Evolutionary conservation across 2,797 vertebrate genomes (phyloP).

Genomic region (Periophthalmus magnuspinnatus): DNA sequence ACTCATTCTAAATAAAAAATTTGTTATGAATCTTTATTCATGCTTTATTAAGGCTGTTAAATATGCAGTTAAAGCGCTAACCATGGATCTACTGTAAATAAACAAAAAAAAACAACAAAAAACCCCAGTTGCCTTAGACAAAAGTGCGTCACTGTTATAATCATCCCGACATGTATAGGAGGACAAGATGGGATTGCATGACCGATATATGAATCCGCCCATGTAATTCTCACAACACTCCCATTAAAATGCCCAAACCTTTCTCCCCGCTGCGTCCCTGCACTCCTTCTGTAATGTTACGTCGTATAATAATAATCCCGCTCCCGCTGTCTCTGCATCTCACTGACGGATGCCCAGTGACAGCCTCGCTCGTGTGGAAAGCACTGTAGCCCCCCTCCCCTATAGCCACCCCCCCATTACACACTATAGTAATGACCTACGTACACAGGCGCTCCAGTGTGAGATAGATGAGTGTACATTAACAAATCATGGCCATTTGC

Average conservation of each 20-base stretch:
- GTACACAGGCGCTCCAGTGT: constrained; percentile 17
- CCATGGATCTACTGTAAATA: background rate
- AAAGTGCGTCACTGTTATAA: too few relatives aligned
- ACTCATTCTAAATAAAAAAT: too few relatives aligned
- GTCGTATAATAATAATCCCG: constrained; percentile 65
- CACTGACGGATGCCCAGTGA: constrained; percentile 70
- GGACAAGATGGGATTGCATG: constrained; percentile 48
- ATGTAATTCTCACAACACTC: constrained; percentile 46
- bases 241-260: constrained; percentile 57
- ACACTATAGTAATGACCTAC: constrained; percentile 36
- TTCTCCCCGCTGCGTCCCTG: constrained; percentile 42
- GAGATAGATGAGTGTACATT: constrained; percentile 32
- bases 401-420: too few relatives aligned
- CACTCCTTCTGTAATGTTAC: constrained; percentile 33
- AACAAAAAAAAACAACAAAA: too few relatives aligned
- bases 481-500: constrained; percentile 61
- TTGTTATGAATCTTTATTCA: too few relatives aligned
- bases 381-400: constrained; percentile 37
- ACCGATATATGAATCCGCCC: constrained; percentile 41
- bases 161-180: constrained; percentile 14
- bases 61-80: background rate
- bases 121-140: background rate
- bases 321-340: constrained; percentile 63
- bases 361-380: constrained; percentile 73
- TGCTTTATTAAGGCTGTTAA: too few relatives aligned